These are phyloP conservation scores for Manduca sexta DNA, from an alignment of 1,140 invertebrate species.

Conservation along the genomic window DNA sequence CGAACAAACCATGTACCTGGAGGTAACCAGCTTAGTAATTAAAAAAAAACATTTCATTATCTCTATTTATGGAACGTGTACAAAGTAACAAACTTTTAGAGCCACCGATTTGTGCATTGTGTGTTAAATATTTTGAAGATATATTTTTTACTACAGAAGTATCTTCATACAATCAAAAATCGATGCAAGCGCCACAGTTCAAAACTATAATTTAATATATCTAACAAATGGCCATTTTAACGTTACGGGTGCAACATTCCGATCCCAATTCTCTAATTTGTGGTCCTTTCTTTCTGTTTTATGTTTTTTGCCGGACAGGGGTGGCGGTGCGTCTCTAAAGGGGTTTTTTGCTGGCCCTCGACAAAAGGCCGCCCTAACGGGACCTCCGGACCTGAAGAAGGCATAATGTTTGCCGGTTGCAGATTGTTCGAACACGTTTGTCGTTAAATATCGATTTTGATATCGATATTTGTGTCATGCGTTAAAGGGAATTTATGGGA, in stretches of 20 bases:
- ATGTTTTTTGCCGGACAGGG: slow-evolving; percentile 51
- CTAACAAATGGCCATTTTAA: slow-evolving; percentile 23
- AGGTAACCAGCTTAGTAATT: too few relatives aligned
- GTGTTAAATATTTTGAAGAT: too few relatives aligned
- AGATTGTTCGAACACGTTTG: not conserved
- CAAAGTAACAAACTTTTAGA: too few relatives aligned
- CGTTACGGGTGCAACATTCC: slow-evolving; percentile 60
- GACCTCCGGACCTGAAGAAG: slow-evolving; percentile 20
- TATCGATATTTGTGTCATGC: too few relatives aligned
- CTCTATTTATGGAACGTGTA: too few relatives aligned
- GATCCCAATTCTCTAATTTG: slow-evolving; percentile 56
- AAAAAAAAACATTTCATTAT: too few relatives aligned
- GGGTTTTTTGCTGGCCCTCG: slow-evolving; percentile 44
- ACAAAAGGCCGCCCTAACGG: slow-evolving; percentile 60
- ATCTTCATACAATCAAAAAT: too few relatives aligned
- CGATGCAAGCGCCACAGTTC: not conserved
- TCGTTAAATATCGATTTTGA: too few relatives aligned
- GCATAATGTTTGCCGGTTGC: not conserved
- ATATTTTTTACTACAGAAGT: too few relatives aligned
- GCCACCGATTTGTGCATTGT: too few relatives aligned
- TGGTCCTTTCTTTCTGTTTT: slow-evolving; percentile 57
- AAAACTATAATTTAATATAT: slow-evolving; percentile 26
- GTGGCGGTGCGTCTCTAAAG: slow-evolving; percentile 47
- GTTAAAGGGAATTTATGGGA: too few relatives aligned
- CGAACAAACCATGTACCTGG: too few relatives aligned